These are phyloP conservation scores for Aldabrachelys gigantea DNA, from an alignment of 2,113 vertebrate species.

Conservation along the genomic window DNA sequence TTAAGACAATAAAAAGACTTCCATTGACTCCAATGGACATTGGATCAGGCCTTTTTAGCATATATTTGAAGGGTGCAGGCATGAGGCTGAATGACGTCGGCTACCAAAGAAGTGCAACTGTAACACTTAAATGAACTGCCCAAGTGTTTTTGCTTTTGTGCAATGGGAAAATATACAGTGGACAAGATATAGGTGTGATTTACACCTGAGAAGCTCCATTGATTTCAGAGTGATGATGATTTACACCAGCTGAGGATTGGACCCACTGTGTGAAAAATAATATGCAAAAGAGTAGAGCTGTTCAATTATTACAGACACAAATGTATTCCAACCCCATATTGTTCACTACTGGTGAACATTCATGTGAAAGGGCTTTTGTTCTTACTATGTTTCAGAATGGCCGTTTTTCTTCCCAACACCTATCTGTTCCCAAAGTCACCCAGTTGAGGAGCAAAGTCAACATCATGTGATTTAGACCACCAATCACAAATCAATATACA, in stretches of 20 bases:
- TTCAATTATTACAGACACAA: neutral
- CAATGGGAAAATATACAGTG: neutral
- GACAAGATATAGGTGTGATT: neutral
- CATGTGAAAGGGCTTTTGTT: neutral
- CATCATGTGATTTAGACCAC: neutral
- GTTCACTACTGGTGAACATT: neutral
- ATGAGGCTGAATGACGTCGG: neutral
- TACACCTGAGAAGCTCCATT: neutral
- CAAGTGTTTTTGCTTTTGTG: neutral
- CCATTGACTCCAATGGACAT: accelerated
- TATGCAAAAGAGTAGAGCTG: neutral
- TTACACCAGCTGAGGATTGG: neutral
- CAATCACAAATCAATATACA: constrained; percentile 29
- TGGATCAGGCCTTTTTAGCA: neutral
- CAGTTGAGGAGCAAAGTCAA: neutral
- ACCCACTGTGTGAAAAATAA: neutral
- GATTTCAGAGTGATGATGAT: neutral
- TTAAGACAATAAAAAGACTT: neutral
- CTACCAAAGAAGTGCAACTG: neutral
- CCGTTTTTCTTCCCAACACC: neutral
- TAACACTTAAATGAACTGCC: neutral
- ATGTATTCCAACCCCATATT: neutral
- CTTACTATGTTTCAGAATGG: neutral
- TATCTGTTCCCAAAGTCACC: neutral
- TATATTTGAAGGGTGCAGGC: neutral